A percentile compares a stretch with the other conserved stretches of the same genome.
phyloP scores from a whole-genome alignment of 2,888 invertebrate genomes.

The Athrips mouffetella region DNA sequence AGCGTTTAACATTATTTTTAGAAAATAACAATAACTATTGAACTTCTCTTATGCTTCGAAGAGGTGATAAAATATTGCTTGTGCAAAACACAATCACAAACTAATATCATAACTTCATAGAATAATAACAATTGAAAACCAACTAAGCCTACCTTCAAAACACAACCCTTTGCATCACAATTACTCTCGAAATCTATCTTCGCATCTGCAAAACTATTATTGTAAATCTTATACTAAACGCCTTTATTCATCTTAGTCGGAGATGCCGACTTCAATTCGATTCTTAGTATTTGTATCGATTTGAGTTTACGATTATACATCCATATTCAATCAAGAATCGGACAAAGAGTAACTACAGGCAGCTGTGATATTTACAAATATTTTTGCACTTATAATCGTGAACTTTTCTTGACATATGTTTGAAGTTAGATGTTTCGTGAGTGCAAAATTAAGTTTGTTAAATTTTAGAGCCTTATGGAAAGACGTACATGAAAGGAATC shows the following conservation, averaged over 20 bases:
- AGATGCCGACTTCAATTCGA: conserved; percentile 15
- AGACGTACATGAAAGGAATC: conserved; percentile 43
- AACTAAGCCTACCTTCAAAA: too few species aligned
- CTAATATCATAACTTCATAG: too few species aligned
- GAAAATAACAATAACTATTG: too few species aligned
- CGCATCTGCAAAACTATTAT: too few species aligned
- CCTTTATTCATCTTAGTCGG: neutral
- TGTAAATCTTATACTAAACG: neutral
- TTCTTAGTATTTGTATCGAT: conserved; percentile 45
- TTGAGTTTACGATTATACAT: conserved; percentile 65
- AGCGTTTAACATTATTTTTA: too few species aligned
- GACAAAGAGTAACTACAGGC: conserved; percentile 50
- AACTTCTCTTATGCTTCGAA: too few species aligned
- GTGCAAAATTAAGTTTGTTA: conserved; percentile 22
- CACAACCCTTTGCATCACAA: too few species aligned
- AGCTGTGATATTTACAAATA: conserved; percentile 32
- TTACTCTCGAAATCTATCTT: too few species aligned
- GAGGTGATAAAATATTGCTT: too few species aligned
- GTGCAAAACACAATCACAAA: too few species aligned
- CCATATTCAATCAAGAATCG: conserved; percentile 62
- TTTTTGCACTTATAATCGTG: neutral
- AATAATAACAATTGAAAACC: too few species aligned
- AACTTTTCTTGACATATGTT: neutral
- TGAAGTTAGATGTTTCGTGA: neutral
- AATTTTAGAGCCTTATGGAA: conserved; percentile 37